Percentiles rank a stretch among this genome's conserved stretches.
phyloP scores from a whole-genome alignment of 37 sponge, comb jelly and placozoan genomes.

The Amphimedon queenslandica region DNA sequence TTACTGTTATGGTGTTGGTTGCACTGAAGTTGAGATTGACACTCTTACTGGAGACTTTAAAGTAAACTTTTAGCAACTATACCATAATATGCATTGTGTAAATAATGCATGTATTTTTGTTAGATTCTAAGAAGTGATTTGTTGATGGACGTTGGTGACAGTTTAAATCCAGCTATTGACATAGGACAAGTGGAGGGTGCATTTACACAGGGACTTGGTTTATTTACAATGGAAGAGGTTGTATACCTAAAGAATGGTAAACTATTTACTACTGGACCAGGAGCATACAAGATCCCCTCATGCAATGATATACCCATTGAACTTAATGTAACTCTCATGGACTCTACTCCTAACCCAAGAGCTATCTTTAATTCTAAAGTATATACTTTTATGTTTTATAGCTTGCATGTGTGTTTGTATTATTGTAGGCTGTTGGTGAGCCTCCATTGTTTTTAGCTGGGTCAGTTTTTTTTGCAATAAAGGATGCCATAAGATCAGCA shows the following conservation, averaged over 20 bases:
- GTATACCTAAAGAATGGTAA: constrained; percentile 58
- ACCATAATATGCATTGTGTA: too few species aligned
- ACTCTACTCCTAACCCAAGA: constrained; percentile 57
- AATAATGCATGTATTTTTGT: not conserved
- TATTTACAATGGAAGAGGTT: constrained; percentile 66
- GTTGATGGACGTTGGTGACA: constrained; percentile 79
- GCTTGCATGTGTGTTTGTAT: not conserved
- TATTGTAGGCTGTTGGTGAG: constrained; percentile 76
- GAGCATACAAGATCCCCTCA: constrained; percentile 80
- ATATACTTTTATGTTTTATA: not conserved
- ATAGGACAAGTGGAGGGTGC: constrained; percentile 88
- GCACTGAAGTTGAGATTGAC: constrained; percentile 82
- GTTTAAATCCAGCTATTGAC: constrained; percentile 86
- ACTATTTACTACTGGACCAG: constrained; percentile 68
- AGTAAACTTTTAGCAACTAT: not conserved
- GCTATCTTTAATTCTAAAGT: constrained; percentile 87
- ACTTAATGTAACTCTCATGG: constrained; percentile 70
- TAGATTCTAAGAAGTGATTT: constrained; percentile 62
- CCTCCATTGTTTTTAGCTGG: constrained; percentile 88
- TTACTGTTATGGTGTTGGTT: constrained; percentile 72
- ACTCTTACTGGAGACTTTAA: constrained; percentile 66
- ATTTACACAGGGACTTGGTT: constrained; percentile 71
- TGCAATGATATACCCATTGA: constrained; percentile 63
- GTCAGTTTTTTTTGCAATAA: constrained; percentile 81
- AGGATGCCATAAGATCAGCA: constrained; percentile 64